These are phyloP conservation scores for Aphrocallistes beatrix DNA, from an alignment of 37 sponge, comb jelly and placozoan species.

Conservation along the genomic window DNA sequence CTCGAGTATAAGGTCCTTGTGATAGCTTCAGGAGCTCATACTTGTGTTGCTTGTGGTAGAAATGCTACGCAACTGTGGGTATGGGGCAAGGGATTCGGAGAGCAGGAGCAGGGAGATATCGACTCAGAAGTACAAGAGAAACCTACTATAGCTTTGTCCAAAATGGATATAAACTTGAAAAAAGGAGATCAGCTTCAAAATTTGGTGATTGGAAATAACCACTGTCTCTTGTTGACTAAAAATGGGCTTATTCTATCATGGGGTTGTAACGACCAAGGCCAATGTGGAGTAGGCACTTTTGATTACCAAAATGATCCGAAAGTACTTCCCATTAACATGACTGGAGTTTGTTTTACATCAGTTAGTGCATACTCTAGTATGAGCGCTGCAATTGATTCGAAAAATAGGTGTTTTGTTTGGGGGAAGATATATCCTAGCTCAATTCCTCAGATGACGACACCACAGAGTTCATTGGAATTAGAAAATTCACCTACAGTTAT, in stretches of 20 bases:
- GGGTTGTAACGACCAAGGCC: neutral
- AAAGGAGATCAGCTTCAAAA: neutral
- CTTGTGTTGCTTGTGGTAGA: constrained; percentile 2
- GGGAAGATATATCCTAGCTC: neutral
- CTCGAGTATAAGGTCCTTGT: neutral
- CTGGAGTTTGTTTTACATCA: neutral
- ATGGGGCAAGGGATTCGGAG: neutral
- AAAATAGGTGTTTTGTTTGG: neutral
- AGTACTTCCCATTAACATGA: neutral
- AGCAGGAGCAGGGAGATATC: neutral
- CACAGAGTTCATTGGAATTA: neutral
- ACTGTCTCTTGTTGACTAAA: neutral
- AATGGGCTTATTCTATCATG: neutral
- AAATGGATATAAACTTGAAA: neutral
- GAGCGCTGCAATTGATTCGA: neutral
- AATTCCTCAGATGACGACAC: neutral
- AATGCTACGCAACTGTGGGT: neutral
- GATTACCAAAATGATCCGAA: neutral
- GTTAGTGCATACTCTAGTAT: neutral
- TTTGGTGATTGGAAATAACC: neutral
- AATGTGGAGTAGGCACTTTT: neutral
- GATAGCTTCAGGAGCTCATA: neutral
- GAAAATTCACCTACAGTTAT: too few species aligned
- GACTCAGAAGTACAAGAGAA: neutral
- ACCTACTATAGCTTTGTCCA: neutral